phyloP scores from a whole-genome alignment of 1,140 invertebrate genomes.

The Gonatopus flavifemur region DNA sequence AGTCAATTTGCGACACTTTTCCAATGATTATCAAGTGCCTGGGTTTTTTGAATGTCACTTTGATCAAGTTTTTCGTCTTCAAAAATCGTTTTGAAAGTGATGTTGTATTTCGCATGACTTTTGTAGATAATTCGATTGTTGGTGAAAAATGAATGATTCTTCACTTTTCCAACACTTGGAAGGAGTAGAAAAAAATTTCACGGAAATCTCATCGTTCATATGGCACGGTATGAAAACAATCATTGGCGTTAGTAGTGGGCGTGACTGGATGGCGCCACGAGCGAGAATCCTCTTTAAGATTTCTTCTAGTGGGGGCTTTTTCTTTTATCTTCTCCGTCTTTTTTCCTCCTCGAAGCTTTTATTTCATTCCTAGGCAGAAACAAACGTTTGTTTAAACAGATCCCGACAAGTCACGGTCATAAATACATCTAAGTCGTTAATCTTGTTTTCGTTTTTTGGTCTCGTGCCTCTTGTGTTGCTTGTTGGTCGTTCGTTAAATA shows the following conservation, averaged over 20 bases:
- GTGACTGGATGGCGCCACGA: slow-evolving; percentile 16
- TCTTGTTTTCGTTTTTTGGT: slow-evolving; percentile 38
- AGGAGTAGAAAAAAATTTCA: no score
- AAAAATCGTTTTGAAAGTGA: no score
- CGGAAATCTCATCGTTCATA: no score
- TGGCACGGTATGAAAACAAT: no score
- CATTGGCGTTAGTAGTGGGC: not conserved
- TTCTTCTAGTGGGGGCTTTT: slow-evolving; percentile 1
- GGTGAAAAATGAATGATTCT: not conserved
- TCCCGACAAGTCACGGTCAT: slow-evolving; percentile 37
- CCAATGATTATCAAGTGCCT: no score
- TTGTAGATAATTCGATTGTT: no score
- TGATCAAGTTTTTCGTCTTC: no score
- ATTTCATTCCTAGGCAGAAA: slow-evolving; percentile 17
- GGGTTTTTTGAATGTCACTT: no score
- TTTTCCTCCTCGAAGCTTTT: not conserved
- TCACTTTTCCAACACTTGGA: no score
- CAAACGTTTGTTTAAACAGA: slow-evolving; percentile 50
- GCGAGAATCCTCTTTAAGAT: slow-evolving; percentile 4
- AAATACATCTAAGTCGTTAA: slow-evolving; percentile 45
- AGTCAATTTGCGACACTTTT: no score
- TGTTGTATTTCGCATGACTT: no score
- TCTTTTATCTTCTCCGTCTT: not conserved
- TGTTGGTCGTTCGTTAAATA: slow-evolving; percentile 40
- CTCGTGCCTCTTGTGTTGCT: no score